Evolutionary conservation across 2,888 invertebrate species (phyloP).

Genomic region (Aspidiotus destructor): DNA sequence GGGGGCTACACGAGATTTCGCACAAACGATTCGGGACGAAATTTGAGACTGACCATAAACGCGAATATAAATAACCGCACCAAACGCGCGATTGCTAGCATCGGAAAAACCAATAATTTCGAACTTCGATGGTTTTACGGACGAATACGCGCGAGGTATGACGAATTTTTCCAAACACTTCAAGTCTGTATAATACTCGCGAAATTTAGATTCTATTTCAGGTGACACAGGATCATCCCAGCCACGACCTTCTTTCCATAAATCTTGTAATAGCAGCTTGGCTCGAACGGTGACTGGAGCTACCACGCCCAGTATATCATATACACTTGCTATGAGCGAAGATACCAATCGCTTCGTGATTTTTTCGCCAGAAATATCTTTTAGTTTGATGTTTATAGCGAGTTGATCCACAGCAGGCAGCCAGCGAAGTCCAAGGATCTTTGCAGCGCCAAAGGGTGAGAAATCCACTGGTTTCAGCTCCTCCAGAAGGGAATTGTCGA

Average conservation of each 20-base stretch:
- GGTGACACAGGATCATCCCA: no score
- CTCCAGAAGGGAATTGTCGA: no score
- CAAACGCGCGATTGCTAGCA: constrained; percentile 6
- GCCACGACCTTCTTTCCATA: neutral
- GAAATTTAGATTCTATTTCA: no score
- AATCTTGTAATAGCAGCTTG: constrained; percentile 6
- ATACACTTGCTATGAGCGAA: constrained; percentile 1
- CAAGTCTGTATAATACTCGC: no score
- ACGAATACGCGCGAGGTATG: neutral
- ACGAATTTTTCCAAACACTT: neutral
- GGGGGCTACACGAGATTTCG: no score
- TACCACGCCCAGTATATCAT: neutral
- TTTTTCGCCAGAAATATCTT: no score
- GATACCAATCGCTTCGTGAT: constrained; percentile 26
- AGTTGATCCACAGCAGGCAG: constrained; percentile 9
- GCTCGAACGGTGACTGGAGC: neutral
- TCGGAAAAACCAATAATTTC: constrained; percentile 4
- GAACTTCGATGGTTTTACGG: neutral
- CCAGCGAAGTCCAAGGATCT: constrained; percentile 28
- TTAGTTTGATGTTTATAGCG: neutral
- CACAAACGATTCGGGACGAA: no score
- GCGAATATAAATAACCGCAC: neutral
- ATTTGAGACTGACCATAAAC: no score
- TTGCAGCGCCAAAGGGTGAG: no score
- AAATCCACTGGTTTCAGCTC: no score